Conservation (phyloP, 2,113 vertebrate species). For the Galemys pyrenaicus region DNA sequence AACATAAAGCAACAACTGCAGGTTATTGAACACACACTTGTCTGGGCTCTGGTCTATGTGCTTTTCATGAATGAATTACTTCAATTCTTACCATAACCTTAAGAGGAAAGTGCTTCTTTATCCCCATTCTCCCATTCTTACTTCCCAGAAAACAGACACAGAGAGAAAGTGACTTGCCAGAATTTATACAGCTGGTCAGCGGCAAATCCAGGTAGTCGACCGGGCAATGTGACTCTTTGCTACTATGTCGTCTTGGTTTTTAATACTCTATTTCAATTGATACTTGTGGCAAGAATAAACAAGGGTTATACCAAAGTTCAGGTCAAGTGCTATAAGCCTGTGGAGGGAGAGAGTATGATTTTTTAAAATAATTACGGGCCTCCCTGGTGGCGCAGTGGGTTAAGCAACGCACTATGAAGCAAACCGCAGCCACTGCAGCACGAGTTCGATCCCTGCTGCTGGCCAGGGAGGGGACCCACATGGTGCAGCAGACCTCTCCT, state of each 20-base stretch:
- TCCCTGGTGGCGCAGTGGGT: no score
- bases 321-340: background rate
- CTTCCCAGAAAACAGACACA: background rate
- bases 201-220: background rate
- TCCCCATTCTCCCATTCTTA: background rate
- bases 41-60: background rate
- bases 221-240: background rate
- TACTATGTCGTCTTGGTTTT: background rate
- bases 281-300: constrained; percentile 5
- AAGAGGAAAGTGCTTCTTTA: background rate
- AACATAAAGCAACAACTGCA: background rate
- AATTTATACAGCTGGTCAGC: background rate
- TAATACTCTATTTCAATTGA: background rate
- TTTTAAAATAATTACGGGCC: no score
- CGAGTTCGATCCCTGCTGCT: no score
- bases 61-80: constrained; percentile 7
- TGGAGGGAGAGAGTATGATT: background rate
- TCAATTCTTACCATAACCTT: constrained; percentile 10
- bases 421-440: no score
- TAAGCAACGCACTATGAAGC: no score
- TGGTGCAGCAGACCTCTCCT: no score
- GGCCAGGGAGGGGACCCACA: no score
- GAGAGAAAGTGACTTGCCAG: background rate
- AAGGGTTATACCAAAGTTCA: background rate
- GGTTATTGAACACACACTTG: background rate